A percentile compares a stretch with the other conserved stretches of the same genome.
phyloP scores from a whole-genome alignment of 2,888 invertebrate genomes.

The Trileptium ribeirensis region DNA sequence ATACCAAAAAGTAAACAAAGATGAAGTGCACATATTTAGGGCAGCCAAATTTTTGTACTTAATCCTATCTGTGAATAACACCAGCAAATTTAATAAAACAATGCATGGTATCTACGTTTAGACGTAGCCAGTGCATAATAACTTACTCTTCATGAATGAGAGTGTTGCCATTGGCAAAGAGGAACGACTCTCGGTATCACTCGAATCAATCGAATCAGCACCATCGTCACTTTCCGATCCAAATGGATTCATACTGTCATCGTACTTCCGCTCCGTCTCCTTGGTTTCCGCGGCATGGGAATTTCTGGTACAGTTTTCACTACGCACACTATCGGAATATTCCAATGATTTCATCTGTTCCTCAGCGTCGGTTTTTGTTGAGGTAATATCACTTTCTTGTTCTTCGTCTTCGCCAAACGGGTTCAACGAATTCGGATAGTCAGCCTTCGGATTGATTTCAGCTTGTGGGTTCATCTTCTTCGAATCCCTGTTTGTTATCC shows the following conservation, averaged over 20 bases:
- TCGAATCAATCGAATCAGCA: conserved; percentile 11
- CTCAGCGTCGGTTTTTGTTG: conserved; percentile 21
- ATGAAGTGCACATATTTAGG: too few species aligned
- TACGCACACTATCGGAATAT: background rate
- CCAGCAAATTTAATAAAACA: too few species aligned
- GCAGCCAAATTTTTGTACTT: too few species aligned
- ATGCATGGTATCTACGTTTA: too few species aligned
- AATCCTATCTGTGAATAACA: too few species aligned
- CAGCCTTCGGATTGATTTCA: background rate
- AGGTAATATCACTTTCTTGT: conserved; percentile 39
- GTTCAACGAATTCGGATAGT: conserved; percentile 72
- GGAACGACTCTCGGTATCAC: conserved; percentile 27
- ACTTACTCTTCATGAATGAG: background rate
- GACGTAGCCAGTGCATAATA: too few species aligned
- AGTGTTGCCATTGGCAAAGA: background rate
- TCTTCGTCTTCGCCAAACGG: conserved; percentile 68
- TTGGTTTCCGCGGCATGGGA: background rate
- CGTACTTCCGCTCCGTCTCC: background rate
- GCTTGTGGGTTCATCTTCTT: background rate
- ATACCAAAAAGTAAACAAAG: too few species aligned
- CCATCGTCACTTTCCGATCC: conserved; percentile 16
- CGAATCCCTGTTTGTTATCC: background rate
- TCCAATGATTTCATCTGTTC: background rate
- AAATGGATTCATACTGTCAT: conserved; percentile 32
- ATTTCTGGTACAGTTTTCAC: conserved; percentile 5